Conservation (phyloP, 1,140 invertebrate species). For the Trachymyrmex septentrionalis region DNA sequence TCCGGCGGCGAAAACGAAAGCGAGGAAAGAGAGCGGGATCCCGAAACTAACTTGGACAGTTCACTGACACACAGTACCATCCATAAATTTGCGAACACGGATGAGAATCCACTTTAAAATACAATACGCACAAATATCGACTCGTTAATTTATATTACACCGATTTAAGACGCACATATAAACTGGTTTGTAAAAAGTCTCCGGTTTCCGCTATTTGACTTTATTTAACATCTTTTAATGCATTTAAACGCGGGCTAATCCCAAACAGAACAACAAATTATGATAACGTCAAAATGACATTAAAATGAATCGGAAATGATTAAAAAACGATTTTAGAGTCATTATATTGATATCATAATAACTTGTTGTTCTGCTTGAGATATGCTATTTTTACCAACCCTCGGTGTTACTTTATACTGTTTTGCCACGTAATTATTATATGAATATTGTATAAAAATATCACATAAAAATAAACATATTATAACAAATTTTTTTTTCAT, state of each 20-base stretch:
- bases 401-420: too few relatives aligned
- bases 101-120: neutral
- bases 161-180: neutral
- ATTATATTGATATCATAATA: too few relatives aligned
- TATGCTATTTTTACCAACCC: neutral
- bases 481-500: too few relatives aligned
- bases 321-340: too few relatives aligned
- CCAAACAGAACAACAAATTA: too few relatives aligned
- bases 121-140: neutral
- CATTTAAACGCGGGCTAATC: neutral
- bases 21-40: conserved; percentile 12
- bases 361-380: too few relatives aligned
- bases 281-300: too few relatives aligned
- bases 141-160: conserved; percentile 20
- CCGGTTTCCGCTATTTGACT: neutral
- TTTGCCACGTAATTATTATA: too few relatives aligned
- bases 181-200: neutral
- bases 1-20: conserved; percentile 39
- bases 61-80: conserved; percentile 26
- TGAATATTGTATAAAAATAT: too few relatives aligned
- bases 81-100: neutral
- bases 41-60: conserved; percentile 13
- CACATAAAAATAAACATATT: too few relatives aligned
- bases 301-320: too few relatives aligned
- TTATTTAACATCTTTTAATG: neutral